Evolutionary conservation across 2,888 invertebrate genomes (phyloP).

Genomic region (Elysia crispata): DNA sequence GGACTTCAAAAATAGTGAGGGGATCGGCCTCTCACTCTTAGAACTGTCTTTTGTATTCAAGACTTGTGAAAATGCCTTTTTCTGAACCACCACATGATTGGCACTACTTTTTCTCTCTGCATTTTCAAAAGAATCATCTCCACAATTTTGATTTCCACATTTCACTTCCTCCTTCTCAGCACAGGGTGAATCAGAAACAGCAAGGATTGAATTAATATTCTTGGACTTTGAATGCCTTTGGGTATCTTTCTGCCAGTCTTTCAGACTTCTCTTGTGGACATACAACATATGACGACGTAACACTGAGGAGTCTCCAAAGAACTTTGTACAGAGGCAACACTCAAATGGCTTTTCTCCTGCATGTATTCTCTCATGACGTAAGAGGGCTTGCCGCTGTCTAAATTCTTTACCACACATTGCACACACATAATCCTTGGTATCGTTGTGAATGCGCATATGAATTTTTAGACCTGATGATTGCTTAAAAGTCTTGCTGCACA

Average conservation of each 20-base stretch:
- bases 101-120: no score
- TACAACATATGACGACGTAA: constrained; percentile 68
- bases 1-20: no score
- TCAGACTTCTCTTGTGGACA: constrained; percentile 63
- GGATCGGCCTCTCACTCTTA: no score
- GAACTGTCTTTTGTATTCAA: no score
- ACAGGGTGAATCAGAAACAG: no score
- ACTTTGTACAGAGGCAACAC: constrained; percentile 75
- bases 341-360: constrained; percentile 76
- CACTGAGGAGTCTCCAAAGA: constrained; percentile 72
- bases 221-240: constrained; percentile 6
- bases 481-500: constrained; percentile 74
- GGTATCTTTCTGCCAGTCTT: constrained; percentile 64
- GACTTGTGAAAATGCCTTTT: no score
- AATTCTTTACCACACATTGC: constrained; percentile 77
- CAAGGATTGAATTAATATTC: no score
- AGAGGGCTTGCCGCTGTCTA: constrained; percentile 77
- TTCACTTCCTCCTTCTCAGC: no score
- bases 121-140: no score
- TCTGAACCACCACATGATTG: no score
- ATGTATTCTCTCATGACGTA: constrained; percentile 78
- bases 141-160: no score
- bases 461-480: constrained; percentile 76
- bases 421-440: constrained; percentile 75
- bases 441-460: constrained; percentile 76